Conservation (phyloP, 2,888 invertebrate species). For the Allygus modestus region DNA sequence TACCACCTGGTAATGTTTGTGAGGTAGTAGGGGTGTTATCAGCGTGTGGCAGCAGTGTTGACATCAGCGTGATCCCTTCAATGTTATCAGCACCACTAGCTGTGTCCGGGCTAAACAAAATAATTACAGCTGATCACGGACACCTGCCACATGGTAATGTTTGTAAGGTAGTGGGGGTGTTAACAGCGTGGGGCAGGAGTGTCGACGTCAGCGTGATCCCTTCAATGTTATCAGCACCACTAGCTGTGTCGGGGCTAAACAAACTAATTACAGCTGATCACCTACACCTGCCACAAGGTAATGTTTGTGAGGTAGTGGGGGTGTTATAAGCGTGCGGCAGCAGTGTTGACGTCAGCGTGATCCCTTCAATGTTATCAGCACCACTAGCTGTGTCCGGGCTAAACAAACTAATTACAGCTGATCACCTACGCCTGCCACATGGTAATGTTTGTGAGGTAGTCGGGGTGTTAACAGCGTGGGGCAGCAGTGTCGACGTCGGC, state of each 20-base stretch:
- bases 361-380: not conserved
- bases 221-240: not conserved
- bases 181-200: not conserved
- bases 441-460: not conserved
- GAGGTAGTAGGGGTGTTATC: not conserved
- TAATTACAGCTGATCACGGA: conserved; percentile 2
- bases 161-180: not conserved
- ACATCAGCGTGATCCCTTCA: not conserved
- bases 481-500: conserved; percentile 4
- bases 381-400: not conserved
- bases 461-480: not conserved
- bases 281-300: not conserved
- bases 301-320: not conserved
- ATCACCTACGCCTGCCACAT: not conserved
- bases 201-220: conserved; percentile 9
- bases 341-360: conserved; percentile 9
- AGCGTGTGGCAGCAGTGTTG: not conserved
- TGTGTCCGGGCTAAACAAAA: not conserved
- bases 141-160: not conserved
- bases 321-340: not conserved
- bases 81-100: not conserved
- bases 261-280: conserved; percentile 3
- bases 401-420: not conserved
- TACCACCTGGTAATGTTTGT: not conserved
- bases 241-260: not conserved